Percentiles rank a stretch among this genome's conserved stretches.
These are phyloP conservation scores for Hydropsyche betteni DNA, from an alignment of 2,888 invertebrate genomes.

Conservation along the genomic window DNA sequence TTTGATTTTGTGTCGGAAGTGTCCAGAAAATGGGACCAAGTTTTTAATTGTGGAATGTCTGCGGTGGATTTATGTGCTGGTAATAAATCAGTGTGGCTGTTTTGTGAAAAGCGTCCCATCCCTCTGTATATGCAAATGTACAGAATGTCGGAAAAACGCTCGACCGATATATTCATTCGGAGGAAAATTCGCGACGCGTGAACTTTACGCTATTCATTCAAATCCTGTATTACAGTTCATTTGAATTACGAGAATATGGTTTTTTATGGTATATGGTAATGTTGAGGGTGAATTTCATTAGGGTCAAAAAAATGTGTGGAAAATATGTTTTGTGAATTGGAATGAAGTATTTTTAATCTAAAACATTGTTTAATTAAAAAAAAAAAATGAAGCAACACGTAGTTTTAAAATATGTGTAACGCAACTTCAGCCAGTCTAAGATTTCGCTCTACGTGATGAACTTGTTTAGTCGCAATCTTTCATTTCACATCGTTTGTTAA, in stretches of 20 bases:
- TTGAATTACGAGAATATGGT: neutral
- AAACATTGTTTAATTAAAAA: too few species aligned
- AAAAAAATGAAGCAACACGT: too few species aligned
- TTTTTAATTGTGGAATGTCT: conserved; percentile 36
- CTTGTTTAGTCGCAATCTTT: conserved; percentile 26
- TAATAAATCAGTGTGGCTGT: conserved; percentile 29
- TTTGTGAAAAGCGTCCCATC: conserved; percentile 25
- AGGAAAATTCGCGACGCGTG: neutral
- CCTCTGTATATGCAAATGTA: conserved; percentile 33
- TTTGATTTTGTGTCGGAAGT: conserved; percentile 3
- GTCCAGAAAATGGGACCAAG: conserved; percentile 10
- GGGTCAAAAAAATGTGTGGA: too few species aligned
- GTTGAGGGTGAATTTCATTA: too few species aligned
- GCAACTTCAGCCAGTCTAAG: conserved; percentile 15
- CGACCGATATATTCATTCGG: conserved; percentile 1
- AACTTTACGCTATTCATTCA: conserved; percentile 26
- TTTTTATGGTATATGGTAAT: neutral
- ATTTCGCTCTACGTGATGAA: conserved; percentile 19
- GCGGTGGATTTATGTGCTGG: conserved; percentile 24
- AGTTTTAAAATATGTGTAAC: conserved; percentile 6
- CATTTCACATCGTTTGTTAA: conserved; percentile 27
- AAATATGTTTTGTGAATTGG: too few species aligned
- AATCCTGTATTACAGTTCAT: neutral
- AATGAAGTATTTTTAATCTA: too few species aligned
- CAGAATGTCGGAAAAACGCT: conserved; percentile 9